Evolutionary conservation across 2,888 invertebrate species (phyloP), one percentile per base, ranked within the genome.

Genomic region (Megaustenia siamemsis): DNA sequence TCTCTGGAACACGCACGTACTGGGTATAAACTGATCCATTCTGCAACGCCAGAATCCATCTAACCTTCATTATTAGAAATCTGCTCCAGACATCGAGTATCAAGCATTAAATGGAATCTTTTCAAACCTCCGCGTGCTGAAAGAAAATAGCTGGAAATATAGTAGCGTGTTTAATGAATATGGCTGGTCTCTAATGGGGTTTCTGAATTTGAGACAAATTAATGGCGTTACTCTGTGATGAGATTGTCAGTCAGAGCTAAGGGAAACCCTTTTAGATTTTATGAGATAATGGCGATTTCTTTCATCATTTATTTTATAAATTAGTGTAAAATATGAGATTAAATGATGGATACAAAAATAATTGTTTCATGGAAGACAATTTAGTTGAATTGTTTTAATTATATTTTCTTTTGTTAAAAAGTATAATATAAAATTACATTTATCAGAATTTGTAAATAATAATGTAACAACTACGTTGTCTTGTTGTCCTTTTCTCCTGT

Each of bases 21-120:
- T 21, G 8, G 24, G 49, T 21, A 56, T 8, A 56, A 56, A 56
- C 56, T 56, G 56, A 56, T 56, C 24, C 56, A 56, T 15, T 56
- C 56, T 56, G 12, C 6, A 49, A 76, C 21, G 18, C 32, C 43
- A 32, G 45, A 5, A 53, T 53, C 24, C 56, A 76, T 76, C 35
- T 53, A 32, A 21, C 53, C 24, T 53, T 45, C 53, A 24, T 35
- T 21, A 49, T 53, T 75, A 53, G 8, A n/a, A 53, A 18, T 49
- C 53, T 49, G 53, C 53, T 35, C 49, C 12, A 32, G 53, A 75
- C 75, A 75, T 75, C 75, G 49, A 53, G 75, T 32, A 75, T 4
- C 53, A 35, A n/a, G 75, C 53, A 75, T 75, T 75, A 53, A 49
- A 32, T 53, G 28, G 32, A 53, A 75, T 75, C 75, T 15, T 53